phyloP scores from a whole-genome alignment of 2,888 invertebrate genomes.

The Ariolimax columbianus region DNA sequence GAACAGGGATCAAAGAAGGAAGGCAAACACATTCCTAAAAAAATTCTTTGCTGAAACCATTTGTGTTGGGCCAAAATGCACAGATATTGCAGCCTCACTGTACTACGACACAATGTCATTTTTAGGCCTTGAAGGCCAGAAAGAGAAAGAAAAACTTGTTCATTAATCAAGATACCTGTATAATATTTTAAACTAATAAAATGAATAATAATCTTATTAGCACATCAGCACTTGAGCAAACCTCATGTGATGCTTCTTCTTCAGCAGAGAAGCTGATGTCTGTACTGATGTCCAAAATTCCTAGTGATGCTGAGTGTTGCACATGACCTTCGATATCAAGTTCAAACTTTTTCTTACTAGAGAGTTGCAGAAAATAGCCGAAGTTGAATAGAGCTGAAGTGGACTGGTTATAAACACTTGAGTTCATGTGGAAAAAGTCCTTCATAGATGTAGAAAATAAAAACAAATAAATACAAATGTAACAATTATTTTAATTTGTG shows the following conservation, averaged over 20 bases:
- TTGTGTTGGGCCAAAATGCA: too few species aligned
- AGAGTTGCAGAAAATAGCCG: conserved; percentile 11
- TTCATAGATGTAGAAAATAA: background rate
- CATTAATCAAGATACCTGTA: too few species aligned
- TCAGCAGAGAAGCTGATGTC: background rate
- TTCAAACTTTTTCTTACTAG: conserved; percentile 7
- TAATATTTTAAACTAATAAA: too few species aligned
- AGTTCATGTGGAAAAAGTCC: conserved; percentile 33
- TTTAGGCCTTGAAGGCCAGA: too few species aligned
- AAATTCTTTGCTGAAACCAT: too few species aligned
- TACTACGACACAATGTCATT: too few species aligned
- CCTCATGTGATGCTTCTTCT: background rate
- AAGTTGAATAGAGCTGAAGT: background rate
- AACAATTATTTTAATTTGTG: background rate
- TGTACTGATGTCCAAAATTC: conserved; percentile 12
- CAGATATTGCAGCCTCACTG: too few species aligned
- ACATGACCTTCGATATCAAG: conserved; percentile 32
- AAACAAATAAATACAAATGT: background rate
- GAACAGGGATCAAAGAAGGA: too few species aligned
- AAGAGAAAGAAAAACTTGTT: too few species aligned
- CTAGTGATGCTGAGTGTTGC: background rate
- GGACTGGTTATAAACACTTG: conserved; percentile 28
- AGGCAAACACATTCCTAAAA: too few species aligned
- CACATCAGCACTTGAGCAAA: too few species aligned
- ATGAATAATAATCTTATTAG: too few species aligned